These are phyloP conservation scores for Sminthurides aquaticus DNA, from an alignment of 2,888 invertebrate species.

Conservation along the genomic window DNA sequence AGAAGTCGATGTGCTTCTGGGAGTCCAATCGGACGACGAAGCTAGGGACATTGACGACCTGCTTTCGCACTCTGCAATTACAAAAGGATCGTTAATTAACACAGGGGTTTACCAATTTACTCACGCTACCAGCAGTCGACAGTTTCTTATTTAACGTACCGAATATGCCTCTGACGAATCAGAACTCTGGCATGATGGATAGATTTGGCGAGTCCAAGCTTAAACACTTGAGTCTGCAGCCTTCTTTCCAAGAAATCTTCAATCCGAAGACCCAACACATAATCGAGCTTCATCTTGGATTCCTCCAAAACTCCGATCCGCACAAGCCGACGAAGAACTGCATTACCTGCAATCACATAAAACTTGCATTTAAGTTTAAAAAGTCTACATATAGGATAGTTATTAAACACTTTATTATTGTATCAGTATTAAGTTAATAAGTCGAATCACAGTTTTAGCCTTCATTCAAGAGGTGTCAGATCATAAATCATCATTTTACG, in stretches of 20 bases:
- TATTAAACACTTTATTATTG: too few relatives aligned
- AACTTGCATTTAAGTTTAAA: too few relatives aligned
- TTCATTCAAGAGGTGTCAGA: slow-evolving; percentile 55
- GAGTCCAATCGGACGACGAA: slow-evolving; percentile 95
- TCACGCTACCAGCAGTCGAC: too few relatives aligned
- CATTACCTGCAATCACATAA: slow-evolving; percentile 74
- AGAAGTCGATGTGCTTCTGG: slow-evolving; percentile 96
- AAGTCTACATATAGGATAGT: too few relatives aligned
- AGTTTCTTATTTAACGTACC: too few relatives aligned
- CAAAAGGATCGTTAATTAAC: not conserved
- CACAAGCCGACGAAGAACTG: slow-evolving; percentile 91
- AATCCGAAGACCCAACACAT: slow-evolving; percentile 95
- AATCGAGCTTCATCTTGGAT: slow-evolving; percentile 99
- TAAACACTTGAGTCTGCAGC: slow-evolving; percentile 98
- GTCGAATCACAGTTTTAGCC: slow-evolving; percentile 25
- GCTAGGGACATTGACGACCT: slow-evolving; percentile 97
- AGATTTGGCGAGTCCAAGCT: slow-evolving; percentile 96
- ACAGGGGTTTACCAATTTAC: too few relatives aligned
- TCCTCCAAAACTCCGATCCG: slow-evolving; percentile 97
- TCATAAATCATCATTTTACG: slow-evolving; percentile 40
- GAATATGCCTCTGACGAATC: slow-evolving; percentile 97
- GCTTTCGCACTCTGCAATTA: slow-evolving; percentile 81
- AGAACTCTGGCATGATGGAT: slow-evolving; percentile 99
- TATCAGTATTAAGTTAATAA: too few relatives aligned
- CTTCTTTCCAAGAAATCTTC: slow-evolving; percentile 99